A percentile compares a stretch with the other conserved stretches of the same genome.
phyloP scores from a whole-genome alignment of 2,113 vertebrate genomes.

The Sinocyclocheilus grahami region DNA sequence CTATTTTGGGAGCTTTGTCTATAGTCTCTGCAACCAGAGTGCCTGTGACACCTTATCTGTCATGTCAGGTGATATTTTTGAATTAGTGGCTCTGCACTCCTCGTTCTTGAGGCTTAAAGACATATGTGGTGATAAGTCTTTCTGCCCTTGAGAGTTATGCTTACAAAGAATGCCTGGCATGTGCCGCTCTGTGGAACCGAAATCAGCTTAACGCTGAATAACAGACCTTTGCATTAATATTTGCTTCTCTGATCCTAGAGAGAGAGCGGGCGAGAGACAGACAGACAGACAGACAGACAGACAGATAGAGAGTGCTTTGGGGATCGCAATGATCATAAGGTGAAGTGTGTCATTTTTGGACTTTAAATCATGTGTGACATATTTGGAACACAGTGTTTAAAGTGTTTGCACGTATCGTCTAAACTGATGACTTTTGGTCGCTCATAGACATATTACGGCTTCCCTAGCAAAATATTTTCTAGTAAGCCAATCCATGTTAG shows the following conservation, averaged over 20 bases:
- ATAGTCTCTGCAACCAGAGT: background rate
- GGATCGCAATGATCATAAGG: background rate
- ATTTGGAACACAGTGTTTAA: background rate
- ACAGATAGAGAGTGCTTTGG: background rate
- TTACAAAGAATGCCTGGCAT: conserved; percentile 29
- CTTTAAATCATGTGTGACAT: background rate
- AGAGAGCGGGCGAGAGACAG: background rate
- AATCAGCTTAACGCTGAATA: conserved; percentile 27
- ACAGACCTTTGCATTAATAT: conserved; percentile 30
- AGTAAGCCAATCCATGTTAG: no score
- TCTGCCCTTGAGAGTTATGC: conserved; percentile 3
- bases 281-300: background rate
- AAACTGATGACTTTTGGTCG: background rate
- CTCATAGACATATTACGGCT: background rate
- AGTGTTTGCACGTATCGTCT: background rate
- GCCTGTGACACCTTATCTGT: background rate
- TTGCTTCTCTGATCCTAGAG: conserved; percentile 6
- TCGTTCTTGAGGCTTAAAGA: conserved; percentile 9
- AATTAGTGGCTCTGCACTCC: conserved; percentile 1
- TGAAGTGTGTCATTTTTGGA: background rate
- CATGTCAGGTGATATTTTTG: conserved; percentile 23
- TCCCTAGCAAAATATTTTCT: background rate
- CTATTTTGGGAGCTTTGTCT: background rate
- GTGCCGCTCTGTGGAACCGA: conserved; percentile 1
- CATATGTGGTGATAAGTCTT: background rate